phyloP scores from a whole-genome alignment of 2,888 invertebrate genomes.

The Trilocha varians region DNA sequence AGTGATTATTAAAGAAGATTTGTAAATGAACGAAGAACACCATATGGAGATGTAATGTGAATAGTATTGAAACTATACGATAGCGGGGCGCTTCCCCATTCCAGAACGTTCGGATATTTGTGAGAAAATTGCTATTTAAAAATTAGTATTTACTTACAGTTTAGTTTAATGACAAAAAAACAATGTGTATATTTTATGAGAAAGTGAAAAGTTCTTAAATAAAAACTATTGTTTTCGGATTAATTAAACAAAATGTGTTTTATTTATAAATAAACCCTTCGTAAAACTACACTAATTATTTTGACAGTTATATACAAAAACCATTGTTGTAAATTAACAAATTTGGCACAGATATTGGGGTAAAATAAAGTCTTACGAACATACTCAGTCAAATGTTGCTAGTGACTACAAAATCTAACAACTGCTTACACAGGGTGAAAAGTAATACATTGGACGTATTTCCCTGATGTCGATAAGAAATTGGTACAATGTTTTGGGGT shows the following conservation, averaged over 20 bases:
- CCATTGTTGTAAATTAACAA: too few relatives aligned
- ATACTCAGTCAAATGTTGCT: too few relatives aligned
- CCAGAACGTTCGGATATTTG: slow-evolving; percentile 47
- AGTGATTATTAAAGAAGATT: slow-evolving; percentile 42
- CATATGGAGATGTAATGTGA: slow-evolving; percentile 20
- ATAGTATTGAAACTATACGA: slow-evolving; percentile 34
- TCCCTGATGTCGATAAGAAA: too few relatives aligned
- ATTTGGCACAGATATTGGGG: too few relatives aligned
- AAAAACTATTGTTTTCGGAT: slow-evolving; percentile 75
- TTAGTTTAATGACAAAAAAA: slow-evolving; percentile 73
- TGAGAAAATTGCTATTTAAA: slow-evolving; percentile 68
- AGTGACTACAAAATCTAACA: too few relatives aligned
- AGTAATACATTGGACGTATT: too few relatives aligned
- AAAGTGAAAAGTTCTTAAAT: slow-evolving; percentile 73
- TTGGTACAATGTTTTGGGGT: too few relatives aligned
- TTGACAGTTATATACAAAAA: too few relatives aligned
- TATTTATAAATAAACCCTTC: slow-evolving; percentile 37
- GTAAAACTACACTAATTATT: too few relatives aligned
- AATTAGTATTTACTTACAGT: slow-evolving; percentile 74
- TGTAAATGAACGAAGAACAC: slow-evolving; percentile 55
- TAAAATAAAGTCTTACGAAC: too few relatives aligned
- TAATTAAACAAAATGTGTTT: slow-evolving; percentile 53
- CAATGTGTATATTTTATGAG: slow-evolving; percentile 75
- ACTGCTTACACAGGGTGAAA: too few relatives aligned
- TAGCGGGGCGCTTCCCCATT: slow-evolving; percentile 34